Percentiles rank a stretch among this genome's conserved stretches.
Conservation (phyloP, 2,113 vertebrate species). For the Eulacestoma nigropectus region DNA sequence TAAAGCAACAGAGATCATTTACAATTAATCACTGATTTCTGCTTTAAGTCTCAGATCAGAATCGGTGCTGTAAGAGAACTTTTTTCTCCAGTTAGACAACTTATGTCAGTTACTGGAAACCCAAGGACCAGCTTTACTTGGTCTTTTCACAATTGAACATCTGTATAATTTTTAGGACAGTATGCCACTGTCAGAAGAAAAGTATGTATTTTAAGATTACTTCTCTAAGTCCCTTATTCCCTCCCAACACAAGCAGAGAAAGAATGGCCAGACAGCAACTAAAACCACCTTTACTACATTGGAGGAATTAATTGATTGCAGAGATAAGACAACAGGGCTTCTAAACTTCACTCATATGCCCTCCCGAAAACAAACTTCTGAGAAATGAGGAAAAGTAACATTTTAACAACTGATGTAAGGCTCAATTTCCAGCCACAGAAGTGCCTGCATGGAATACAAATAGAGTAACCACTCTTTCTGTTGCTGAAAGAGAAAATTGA, state of each 20-base stretch:
- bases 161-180: background rate
- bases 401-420: background rate
- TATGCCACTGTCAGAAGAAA: background rate
- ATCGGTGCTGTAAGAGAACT: background rate
- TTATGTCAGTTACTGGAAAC: background rate
- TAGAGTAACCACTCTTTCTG: background rate
- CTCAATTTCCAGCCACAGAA: background rate
- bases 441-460: background rate
- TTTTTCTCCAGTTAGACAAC: background rate
- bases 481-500: background rate
- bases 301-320: background rate
- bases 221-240: background rate
- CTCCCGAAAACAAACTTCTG: background rate
- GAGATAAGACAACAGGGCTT: background rate
- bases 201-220: background rate
- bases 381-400: background rate
- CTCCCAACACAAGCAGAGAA: background rate
- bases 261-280: background rate
- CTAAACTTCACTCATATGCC: background rate
- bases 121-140: background rate
- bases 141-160: background rate
- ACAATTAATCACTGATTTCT: background rate
- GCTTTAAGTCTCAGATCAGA: background rate
- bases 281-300: background rate
- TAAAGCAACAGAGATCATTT: background rate